A percentile compares a stretch with the other conserved stretches of the same genome.
Evolutionary conservation across 2,888 invertebrate species (phyloP).

Genomic region (Drosophila gaucha): DNA sequence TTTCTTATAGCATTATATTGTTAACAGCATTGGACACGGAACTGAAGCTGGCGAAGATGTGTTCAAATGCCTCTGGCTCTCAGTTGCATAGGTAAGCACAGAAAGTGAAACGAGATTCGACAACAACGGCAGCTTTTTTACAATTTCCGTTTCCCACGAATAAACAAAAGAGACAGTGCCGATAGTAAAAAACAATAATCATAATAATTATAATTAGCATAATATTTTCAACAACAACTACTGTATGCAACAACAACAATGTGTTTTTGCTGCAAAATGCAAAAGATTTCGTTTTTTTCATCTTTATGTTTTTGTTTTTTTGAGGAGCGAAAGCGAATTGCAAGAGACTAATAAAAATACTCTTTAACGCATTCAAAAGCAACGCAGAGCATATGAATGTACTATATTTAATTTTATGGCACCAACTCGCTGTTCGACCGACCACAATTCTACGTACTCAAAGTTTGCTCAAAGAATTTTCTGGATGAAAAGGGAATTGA

Average conservation of each 20-base stretch:
- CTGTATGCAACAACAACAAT: constrained; percentile 22
- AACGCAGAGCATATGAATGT: too few species aligned
- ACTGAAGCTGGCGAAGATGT: constrained; percentile 2
- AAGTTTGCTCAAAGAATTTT: too few species aligned
- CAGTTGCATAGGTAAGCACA: constrained; percentile 7
- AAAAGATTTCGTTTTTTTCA: too few species aligned
- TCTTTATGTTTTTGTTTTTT: not conserved
- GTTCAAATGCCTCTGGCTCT: constrained; percentile 4
- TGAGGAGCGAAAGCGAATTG: too few species aligned
- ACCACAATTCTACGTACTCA: too few species aligned
- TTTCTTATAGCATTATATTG: too few species aligned
- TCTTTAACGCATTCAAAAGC: too few species aligned
- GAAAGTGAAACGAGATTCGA: constrained; percentile 48
- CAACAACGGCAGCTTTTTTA: constrained; percentile 20
- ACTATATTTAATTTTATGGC: too few species aligned
- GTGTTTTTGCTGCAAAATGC: constrained; percentile 9
- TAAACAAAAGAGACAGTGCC: constrained; percentile 51
- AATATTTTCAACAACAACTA: constrained; percentile 23
- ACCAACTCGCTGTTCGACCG: too few species aligned
- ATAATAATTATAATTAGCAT: constrained; percentile 25
- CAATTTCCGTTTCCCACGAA: constrained; percentile 67
- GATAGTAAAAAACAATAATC: constrained; percentile 32
- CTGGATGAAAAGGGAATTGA: too few species aligned
- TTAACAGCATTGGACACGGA: constrained; percentile 6
- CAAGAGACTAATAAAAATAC: too few species aligned